phyloP scores from a whole-genome alignment of 1,140 invertebrate species.

The Diachasma alloeum region DNA sequence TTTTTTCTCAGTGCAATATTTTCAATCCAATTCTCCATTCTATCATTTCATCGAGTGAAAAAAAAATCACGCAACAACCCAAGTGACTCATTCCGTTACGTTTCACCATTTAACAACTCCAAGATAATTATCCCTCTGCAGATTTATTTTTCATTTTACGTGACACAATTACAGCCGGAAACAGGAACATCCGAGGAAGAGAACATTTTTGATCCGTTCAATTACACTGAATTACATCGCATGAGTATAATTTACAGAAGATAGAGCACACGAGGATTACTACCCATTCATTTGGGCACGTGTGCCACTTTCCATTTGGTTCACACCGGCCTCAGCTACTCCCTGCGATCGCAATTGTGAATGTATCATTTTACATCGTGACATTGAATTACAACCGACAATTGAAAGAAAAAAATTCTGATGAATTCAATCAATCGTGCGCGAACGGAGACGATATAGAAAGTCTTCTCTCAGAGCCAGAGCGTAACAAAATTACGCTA shows the following conservation, averaged over 20 bases:
- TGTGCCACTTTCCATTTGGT: constrained; percentile 48
- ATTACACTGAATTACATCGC: not conserved
- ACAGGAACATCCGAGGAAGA: not conserved
- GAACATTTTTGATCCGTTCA: not conserved
- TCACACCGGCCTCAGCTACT: constrained; percentile 1
- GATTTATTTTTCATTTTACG: not conserved
- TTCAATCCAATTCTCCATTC: not conserved
- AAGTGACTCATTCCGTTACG: too few relatives aligned
- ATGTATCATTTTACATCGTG: not conserved
- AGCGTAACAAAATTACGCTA: constrained; percentile 57
- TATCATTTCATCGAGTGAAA: too few relatives aligned
- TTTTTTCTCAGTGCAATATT: not conserved
- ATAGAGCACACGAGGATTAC: not conserved
- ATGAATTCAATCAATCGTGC: constrained; percentile 30
- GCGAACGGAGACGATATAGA: constrained; percentile 32
- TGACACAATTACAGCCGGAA: not conserved
- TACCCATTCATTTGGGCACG: constrained; percentile 47
- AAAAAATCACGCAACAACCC: too few relatives aligned
- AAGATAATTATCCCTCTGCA: not conserved
- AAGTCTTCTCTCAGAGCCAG: constrained; percentile 41
- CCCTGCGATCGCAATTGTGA: constrained; percentile 17
- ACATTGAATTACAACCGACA: not conserved
- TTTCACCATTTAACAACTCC: too few relatives aligned
- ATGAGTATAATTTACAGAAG: constrained; percentile 5
- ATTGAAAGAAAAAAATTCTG: constrained; percentile 19